phyloP scores from a whole-genome alignment of 2,113 vertebrate species.

The Malaclemys terrapin region DNA sequence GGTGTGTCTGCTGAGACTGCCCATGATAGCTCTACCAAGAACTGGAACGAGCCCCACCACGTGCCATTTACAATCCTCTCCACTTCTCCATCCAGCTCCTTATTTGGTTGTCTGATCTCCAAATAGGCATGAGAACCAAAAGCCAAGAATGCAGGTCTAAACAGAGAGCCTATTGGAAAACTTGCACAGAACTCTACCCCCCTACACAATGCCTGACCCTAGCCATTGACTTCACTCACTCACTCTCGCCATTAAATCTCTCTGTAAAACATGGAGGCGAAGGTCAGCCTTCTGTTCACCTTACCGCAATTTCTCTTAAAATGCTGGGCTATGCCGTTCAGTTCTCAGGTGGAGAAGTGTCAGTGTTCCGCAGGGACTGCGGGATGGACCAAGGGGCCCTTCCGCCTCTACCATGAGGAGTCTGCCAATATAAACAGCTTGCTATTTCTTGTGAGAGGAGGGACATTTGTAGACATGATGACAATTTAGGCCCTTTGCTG shows the following conservation, averaged over 20 bases:
- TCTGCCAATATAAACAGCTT: background rate
- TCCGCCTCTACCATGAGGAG: rapidly evolving
- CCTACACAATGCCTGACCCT: rapidly evolving
- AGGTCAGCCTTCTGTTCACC: background rate
- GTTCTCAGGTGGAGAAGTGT: rapidly evolving
- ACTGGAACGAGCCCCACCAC: background rate
- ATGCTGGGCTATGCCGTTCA: rapidly evolving
- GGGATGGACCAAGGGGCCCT: rapidly evolving
- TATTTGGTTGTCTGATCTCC: background rate
- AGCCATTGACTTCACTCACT: background rate
- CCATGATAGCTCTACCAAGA: background rate
- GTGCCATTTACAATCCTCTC: background rate
- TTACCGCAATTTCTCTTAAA: rapidly evolving
- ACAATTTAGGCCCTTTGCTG: background rate
- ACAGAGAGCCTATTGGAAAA: background rate
- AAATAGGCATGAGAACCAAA: background rate
- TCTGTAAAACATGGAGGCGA: background rate
- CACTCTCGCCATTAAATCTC: background rate
- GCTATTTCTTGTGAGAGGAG: background rate
- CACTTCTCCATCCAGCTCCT: background rate
- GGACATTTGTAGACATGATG: rapidly evolving
- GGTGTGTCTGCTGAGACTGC: background rate
- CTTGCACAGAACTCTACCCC: background rate
- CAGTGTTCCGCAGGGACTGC: rapidly evolving
- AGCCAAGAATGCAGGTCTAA: rapidly evolving